phyloP scores from a whole-genome alignment of 2,797 vertebrate species.

The Pipistrellus nathusii region DNA sequence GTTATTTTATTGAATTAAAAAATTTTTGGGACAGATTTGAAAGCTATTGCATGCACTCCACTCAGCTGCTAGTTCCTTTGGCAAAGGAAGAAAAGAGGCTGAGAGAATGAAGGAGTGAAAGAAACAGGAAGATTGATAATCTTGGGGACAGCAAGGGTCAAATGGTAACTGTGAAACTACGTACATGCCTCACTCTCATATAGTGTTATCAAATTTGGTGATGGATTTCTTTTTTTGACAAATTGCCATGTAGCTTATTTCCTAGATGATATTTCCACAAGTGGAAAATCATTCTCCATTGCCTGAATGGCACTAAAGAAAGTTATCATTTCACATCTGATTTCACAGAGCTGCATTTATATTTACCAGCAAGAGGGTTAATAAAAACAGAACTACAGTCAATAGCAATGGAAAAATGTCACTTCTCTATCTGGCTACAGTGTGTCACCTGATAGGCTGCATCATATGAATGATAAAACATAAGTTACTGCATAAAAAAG shows the following conservation, averaged over 20 bases:
- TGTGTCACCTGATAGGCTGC: conserved; percentile 62
- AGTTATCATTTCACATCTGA: conserved; percentile 81
- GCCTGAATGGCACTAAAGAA: conserved; percentile 75
- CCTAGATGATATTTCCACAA: conserved; percentile 79
- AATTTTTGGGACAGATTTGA: conserved; percentile 24
- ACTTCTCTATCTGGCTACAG: conserved; percentile 66
- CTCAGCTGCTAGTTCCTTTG: conserved; percentile 14
- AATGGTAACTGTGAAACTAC: conserved; percentile 66
- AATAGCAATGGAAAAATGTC: conserved; percentile 78
- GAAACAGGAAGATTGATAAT: conserved; percentile 63
- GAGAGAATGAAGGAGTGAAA: neutral
- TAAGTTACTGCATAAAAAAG: conserved; percentile 65
- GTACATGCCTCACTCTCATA: conserved; percentile 30
- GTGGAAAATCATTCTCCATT: conserved; percentile 81
- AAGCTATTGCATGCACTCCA: neutral
- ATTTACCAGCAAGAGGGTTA: conserved; percentile 79
- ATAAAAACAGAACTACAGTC: conserved; percentile 77
- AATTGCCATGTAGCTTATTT: conserved; percentile 80
- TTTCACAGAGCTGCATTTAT: conserved; percentile 75
- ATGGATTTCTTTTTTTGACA: conserved; percentile 80
- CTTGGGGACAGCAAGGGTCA: conserved; percentile 48
- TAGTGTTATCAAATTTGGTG: conserved; percentile 73
- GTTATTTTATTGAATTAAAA: conserved; percentile 17
- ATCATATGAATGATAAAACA: conserved; percentile 70
- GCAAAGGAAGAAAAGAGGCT: neutral